Percentiles rank a stretch among this genome's conserved stretches.
phyloP scores from a whole-genome alignment of 2,888 invertebrate genomes.

The Xestoiulus laeticollis region DNA sequence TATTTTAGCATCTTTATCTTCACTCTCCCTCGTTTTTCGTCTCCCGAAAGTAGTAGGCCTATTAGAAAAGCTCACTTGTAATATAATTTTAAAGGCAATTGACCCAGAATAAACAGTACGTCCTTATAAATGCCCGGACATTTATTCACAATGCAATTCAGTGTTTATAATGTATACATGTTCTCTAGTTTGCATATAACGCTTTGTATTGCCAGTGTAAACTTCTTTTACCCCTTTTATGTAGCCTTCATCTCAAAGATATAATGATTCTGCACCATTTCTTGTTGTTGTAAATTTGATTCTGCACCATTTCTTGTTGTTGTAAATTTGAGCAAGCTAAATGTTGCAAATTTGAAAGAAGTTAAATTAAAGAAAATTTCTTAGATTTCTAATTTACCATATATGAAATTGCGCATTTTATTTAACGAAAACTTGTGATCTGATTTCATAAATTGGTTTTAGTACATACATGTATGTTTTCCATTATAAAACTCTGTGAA shows the following conservation, averaged over 20 bases:
- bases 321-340: background rate
- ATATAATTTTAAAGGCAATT: conserved; percentile 25
- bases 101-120: background rate
- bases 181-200: no score
- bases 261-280: background rate
- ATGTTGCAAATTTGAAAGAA: no score
- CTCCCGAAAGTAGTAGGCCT: background rate
- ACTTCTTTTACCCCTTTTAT: no score
- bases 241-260: background rate
- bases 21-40: conserved; percentile 2
- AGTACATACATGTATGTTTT: no score
- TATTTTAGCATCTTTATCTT: conserved; percentile 11
- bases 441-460: no score
- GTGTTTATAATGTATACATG: no score
- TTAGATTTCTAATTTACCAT: no score
- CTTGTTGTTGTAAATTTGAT: background rate
- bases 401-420: no score
- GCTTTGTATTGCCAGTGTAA: no score
- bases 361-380: no score
- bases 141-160: background rate
- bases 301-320: background rate
- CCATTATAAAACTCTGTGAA: no score
- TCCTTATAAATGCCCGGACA: background rate
- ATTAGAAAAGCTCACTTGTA: background rate
- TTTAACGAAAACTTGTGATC: no score